phyloP scores from a whole-genome alignment of 2,797 vertebrate species.

The Coilia nasus region DNA sequence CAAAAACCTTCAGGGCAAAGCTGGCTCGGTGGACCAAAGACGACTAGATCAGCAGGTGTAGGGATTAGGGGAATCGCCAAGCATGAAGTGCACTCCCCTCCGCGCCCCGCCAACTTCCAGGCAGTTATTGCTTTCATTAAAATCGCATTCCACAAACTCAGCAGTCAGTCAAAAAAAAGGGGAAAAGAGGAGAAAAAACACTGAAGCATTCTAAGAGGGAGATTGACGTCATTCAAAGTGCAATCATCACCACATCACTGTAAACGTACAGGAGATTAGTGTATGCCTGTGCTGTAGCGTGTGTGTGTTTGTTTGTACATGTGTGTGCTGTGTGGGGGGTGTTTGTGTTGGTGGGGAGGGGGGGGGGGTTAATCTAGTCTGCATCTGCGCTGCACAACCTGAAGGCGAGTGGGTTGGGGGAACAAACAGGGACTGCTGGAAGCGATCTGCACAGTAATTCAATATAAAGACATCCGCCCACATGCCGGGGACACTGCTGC shows the following conservation, averaged over 20 bases:
- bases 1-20: slow-evolving; percentile 38
- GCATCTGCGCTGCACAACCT: slow-evolving; percentile 29
- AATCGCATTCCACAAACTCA: slow-evolving; percentile 66
- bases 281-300: background rate
- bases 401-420: slow-evolving; percentile 51
- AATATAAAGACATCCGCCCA: slow-evolving; percentile 64
- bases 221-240: background rate
- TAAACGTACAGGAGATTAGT: background rate
- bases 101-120: slow-evolving; percentile 26
- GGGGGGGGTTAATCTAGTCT: background rate
- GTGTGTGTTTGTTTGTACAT: background rate
- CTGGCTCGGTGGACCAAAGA: slow-evolving; percentile 61
- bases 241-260: background rate
- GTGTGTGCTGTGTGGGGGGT: background rate
- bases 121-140: slow-evolving; percentile 57
- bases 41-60: slow-evolving; percentile 66
- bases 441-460: slow-evolving; percentile 55
- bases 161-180: slow-evolving; percentile 45
- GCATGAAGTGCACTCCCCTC: slow-evolving; percentile 49
- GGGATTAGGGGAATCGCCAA: slow-evolving; percentile 65
- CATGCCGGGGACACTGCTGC: slow-evolving; percentile 47
- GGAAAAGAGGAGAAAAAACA: background rate
- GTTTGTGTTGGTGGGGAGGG: background rate
- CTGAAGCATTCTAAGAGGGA: background rate
- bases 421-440: slow-evolving; percentile 49